Conservation (phyloP, 2,113 vertebrate genomes). For the Pungitius pungitius region DNA sequence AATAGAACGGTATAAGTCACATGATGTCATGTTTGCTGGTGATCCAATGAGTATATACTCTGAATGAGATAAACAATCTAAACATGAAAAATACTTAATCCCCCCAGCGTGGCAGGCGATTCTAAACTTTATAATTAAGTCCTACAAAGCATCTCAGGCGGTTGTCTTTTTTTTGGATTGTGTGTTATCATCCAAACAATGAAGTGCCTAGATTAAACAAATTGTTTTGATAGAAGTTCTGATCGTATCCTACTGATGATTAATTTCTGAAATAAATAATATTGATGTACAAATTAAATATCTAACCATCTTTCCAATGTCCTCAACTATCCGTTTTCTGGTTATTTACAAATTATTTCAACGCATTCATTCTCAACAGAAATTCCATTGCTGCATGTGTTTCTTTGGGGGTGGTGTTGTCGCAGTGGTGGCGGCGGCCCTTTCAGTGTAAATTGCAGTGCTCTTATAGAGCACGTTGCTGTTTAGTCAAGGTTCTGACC, state of each 20-base stretch:
- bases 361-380: background rate
- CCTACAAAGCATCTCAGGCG: background rate
- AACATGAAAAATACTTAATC: background rate
- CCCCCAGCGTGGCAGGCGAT: background rate
- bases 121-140: background rate
- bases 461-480: conserved; percentile 9
- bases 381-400: no score
- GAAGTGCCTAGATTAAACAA: background rate
- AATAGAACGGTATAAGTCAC: background rate
- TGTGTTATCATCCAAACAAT: background rate
- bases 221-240: background rate
- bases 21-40: background rate
- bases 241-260: background rate
- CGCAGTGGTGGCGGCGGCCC: background rate
- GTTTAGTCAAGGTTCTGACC: conserved; percentile 37
- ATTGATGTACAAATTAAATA: background rate
- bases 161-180: conserved; percentile 1
- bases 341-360: background rate
- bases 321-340: background rate
- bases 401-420: background rate
- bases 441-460: conserved; percentile 8
- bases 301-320: background rate
- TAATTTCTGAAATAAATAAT: background rate
- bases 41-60: background rate
- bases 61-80: no score